Evolutionary conservation across 2,888 invertebrate species (phyloP).

Genomic region (Epinotia nisella): DNA sequence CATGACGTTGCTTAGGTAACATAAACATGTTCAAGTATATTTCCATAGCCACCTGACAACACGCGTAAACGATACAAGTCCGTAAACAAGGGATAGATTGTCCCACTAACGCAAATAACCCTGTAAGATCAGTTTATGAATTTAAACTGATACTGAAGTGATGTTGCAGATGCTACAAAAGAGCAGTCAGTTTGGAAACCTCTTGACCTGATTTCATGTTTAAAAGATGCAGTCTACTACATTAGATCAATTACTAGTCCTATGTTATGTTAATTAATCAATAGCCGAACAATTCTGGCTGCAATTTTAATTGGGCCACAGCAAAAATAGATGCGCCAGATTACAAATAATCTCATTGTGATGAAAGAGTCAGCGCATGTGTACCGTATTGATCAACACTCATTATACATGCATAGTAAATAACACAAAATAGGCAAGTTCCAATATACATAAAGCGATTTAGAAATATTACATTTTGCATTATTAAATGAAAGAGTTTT

Average conservation of each 20-base stretch:
- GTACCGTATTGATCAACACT: not conserved
- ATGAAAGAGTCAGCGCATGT: slow-evolving; percentile 24
- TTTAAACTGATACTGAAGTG: not conserved
- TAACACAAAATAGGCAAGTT: no score
- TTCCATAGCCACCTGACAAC: no score
- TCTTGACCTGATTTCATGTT: not conserved
- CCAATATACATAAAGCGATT: no score
- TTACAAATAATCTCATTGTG: slow-evolving; percentile 39
- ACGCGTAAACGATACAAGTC: no score
- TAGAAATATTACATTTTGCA: no score
- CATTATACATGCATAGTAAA: no score
- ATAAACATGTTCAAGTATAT: no score
- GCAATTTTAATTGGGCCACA: slow-evolving; percentile 31
- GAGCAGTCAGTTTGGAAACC: not conserved
- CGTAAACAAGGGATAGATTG: no score
- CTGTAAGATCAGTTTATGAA: not conserved
- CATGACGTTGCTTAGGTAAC: no score
- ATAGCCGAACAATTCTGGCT: slow-evolving; percentile 26
- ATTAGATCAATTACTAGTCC: not conserved
- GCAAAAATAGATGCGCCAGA: slow-evolving; percentile 38
- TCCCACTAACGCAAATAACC: not conserved
- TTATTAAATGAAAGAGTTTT: no score
- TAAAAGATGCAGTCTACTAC: not conserved
- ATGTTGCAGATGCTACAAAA: not conserved
- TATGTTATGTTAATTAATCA: slow-evolving; percentile 10